phyloP scores from a whole-genome alignment of 2,888 invertebrate genomes.

The Thecophora atra region DNA sequence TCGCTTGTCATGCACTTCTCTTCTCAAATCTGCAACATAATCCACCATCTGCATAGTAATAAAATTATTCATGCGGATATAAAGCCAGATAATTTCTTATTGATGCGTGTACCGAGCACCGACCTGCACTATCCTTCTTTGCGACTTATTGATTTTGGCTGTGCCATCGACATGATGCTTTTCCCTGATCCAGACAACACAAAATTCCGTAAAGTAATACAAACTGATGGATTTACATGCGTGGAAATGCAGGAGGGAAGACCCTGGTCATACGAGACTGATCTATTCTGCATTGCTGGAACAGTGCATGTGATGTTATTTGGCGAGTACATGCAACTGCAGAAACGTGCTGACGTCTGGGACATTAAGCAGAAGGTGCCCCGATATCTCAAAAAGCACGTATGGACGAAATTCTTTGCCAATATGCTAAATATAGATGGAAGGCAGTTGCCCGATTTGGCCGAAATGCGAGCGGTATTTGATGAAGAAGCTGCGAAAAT shows the following conservation, averaged over 20 bases:
- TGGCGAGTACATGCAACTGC: constrained; percentile 89
- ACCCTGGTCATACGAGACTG: constrained; percentile 96
- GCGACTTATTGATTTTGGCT: constrained; percentile 93
- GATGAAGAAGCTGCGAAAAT: constrained; percentile 63
- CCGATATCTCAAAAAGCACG: constrained; percentile 77
- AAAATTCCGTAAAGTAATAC: constrained; percentile 79
- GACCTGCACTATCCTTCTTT: constrained; percentile 77
- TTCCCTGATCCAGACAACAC: constrained; percentile 77
- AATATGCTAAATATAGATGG: constrained; percentile 84
- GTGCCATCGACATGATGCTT: constrained; percentile 92
- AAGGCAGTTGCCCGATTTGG: constrained; percentile 78
- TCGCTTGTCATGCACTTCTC: constrained; percentile 82
- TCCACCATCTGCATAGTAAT: constrained; percentile 85
- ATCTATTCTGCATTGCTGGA: constrained; percentile 90
- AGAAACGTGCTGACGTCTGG: constrained; percentile 73
- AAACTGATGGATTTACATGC: constrained; percentile 85
- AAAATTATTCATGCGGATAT: constrained; percentile 95
- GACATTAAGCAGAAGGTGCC: constrained; percentile 78
- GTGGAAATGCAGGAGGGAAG: constrained; percentile 92
- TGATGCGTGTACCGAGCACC: constrained; percentile 75
- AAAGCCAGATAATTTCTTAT: constrained; percentile 93
- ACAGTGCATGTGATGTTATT: constrained; percentile 88
- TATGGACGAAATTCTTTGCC: constrained; percentile 86
- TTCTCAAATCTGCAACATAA: constrained; percentile 84
- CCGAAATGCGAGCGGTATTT: constrained; percentile 59